Percentiles rank a stretch among this genome's conserved stretches.
Conservation (phyloP, 2,797 vertebrate genomes). For the Sebastes paucispinis region DNA sequence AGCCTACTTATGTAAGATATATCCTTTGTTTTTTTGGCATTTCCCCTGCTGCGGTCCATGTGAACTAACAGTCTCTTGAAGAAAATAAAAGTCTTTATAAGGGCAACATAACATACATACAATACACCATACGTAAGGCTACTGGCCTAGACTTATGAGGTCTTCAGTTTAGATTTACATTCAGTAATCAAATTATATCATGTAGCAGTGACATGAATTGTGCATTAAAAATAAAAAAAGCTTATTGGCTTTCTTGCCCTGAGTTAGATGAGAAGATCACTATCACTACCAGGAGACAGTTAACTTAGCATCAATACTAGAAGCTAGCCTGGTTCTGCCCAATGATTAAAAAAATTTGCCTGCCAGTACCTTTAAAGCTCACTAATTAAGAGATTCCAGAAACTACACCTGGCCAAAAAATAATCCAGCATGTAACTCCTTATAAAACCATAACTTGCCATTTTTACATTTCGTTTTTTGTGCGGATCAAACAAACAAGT, state of each 20-base stretch:
- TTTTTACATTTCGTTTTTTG: neutral
- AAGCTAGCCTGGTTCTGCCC: neutral
- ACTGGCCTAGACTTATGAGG: conserved; percentile 26
- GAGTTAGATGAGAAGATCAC: neutral
- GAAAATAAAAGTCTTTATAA: conserved; percentile 16
- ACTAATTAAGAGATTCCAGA: neutral
- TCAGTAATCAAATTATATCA: conserved; percentile 16
- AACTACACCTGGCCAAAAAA: neutral
- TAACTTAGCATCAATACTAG: neutral
- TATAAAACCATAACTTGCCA: neutral
- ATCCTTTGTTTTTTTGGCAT: conserved; percentile 20
- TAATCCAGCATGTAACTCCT: neutral
- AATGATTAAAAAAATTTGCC: neutral
- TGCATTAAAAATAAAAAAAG: neutral
- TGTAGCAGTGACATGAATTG: conserved; percentile 19
- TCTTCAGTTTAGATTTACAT: conserved; percentile 42
- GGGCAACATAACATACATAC: conserved; percentile 27
- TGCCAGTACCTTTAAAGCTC: neutral
- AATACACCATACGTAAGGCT: conserved; percentile 36
- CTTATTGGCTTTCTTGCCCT: neutral
- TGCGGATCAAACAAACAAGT: neutral
- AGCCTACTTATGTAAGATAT: conserved; percentile 3
- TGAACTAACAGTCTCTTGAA: conserved; percentile 43
- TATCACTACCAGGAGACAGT: neutral
- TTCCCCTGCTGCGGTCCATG: neutral